Evolutionary conservation across 2,797 vertebrate species (phyloP).

Genomic region (Lepus oiostolus): DNA sequence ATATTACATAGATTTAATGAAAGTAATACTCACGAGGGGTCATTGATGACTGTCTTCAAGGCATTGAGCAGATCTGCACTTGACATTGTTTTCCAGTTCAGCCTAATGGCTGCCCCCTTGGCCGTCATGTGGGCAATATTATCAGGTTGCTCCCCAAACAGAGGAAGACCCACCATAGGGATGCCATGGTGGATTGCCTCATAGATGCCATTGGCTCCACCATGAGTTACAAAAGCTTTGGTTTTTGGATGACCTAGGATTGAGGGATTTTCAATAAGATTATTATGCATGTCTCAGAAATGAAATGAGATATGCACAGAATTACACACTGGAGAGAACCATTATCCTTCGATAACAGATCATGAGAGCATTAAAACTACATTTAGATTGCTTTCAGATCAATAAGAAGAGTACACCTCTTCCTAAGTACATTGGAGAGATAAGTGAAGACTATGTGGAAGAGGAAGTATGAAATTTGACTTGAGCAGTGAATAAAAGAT

Average conservation of each 20-base stretch:
- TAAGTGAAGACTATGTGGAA: not conserved
- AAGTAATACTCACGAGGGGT: not conserved
- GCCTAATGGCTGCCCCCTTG: not conserved
- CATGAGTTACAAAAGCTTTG: constrained; percentile 90
- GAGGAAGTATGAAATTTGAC: not conserved
- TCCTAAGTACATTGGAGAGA: not conserved
- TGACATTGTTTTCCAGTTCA: not conserved
- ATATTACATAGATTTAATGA: no score
- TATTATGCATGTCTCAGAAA: not conserved
- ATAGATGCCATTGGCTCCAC: constrained; percentile 85
- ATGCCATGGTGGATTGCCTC: not conserved
- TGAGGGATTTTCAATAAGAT: not conserved
- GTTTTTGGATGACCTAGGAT: constrained; percentile 93
- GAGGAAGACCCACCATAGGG: not conserved
- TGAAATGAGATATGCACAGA: not conserved
- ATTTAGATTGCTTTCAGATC: not conserved
- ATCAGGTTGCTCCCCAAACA: not conserved
- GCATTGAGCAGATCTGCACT: not conserved
- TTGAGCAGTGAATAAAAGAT: not conserved
- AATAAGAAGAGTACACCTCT: not conserved
- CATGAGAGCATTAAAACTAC: fast-evolving
- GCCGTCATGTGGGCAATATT: not conserved
- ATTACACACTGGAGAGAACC: not conserved
- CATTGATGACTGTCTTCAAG: not conserved
- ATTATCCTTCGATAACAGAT: no score